These are phyloP conservation scores for Panthera tigris DNA, from an alignment of 2,113 vertebrate species.

Conservation along the genomic window DNA sequence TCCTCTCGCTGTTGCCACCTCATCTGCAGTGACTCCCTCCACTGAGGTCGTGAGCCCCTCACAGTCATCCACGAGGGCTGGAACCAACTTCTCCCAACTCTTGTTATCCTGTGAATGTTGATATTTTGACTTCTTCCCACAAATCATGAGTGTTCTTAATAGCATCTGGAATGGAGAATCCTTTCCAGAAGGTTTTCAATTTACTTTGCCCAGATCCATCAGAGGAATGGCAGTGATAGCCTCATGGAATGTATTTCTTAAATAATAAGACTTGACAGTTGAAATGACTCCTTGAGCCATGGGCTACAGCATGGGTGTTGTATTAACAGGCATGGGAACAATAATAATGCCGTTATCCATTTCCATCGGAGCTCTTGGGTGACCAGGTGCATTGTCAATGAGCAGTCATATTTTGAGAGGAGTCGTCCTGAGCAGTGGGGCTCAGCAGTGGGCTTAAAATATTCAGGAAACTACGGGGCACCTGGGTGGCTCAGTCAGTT, in stretches of 20 bases:
- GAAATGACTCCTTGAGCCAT: background rate
- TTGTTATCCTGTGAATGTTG: background rate
- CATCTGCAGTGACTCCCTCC: background rate
- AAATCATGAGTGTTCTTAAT: background rate
- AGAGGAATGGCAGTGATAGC: background rate
- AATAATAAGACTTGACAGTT: background rate
- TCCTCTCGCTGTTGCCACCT: background rate
- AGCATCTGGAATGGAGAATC: background rate
- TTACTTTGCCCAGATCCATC: background rate
- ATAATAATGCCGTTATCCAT: background rate
- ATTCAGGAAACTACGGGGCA: background rate
- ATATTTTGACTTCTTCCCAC: background rate
- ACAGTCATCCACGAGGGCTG: background rate
- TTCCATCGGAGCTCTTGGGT: background rate
- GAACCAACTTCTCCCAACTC: background rate
- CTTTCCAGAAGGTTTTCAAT: background rate
- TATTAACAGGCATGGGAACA: background rate
- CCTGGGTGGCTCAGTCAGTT: too few species aligned
- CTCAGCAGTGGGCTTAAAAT: background rate
- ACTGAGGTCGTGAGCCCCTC: background rate
- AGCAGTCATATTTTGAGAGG: background rate
- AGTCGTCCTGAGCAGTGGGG: background rate
- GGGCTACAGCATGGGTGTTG: background rate
- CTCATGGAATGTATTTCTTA: background rate
- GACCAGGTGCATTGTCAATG: background rate